Evolutionary conservation across 2,797 vertebrate genomes (phyloP).

Genomic region (Molossus alvarezi): DNA sequence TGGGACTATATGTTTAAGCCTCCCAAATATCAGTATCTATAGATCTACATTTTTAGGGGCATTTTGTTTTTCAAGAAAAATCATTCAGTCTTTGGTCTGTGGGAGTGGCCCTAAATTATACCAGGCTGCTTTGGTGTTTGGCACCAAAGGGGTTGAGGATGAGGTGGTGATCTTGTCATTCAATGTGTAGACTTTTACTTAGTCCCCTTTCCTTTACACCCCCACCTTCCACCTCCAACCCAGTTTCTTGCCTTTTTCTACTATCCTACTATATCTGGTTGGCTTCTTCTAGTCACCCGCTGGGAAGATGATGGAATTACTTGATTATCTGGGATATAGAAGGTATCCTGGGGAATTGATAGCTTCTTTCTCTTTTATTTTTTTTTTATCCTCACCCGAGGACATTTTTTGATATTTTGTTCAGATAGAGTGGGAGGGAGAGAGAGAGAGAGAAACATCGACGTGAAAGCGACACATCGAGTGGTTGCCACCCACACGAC

Average conservation of each 20-base stretch:
- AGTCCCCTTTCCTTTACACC: background rate
- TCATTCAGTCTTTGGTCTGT: background rate
- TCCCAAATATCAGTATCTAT: background rate
- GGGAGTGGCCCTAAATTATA: background rate
- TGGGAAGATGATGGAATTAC: background rate
- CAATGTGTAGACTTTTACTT: background rate
- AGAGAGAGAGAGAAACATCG: too few relatives aligned
- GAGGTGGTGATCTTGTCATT: conserved; percentile 9
- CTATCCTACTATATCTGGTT: background rate
- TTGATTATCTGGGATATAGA: background rate
- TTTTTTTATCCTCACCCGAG: too few relatives aligned
- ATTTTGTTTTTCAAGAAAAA: conserved; percentile 24
- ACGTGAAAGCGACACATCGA: too few relatives aligned
- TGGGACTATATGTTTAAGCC: background rate
- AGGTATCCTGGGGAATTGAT: background rate
- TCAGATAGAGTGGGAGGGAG: too few relatives aligned
- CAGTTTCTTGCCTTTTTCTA: background rate
- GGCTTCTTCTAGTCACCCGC: background rate
- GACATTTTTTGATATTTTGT: too few relatives aligned
- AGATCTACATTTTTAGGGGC: background rate
- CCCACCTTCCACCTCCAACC: background rate
- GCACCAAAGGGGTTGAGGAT: background rate
- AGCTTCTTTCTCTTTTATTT: background rate
- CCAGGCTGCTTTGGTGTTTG: background rate
- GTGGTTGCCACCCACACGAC: too few relatives aligned